phyloP scores from a whole-genome alignment of 2,797 vertebrate species.

The Gobio occitaniae region DNA sequence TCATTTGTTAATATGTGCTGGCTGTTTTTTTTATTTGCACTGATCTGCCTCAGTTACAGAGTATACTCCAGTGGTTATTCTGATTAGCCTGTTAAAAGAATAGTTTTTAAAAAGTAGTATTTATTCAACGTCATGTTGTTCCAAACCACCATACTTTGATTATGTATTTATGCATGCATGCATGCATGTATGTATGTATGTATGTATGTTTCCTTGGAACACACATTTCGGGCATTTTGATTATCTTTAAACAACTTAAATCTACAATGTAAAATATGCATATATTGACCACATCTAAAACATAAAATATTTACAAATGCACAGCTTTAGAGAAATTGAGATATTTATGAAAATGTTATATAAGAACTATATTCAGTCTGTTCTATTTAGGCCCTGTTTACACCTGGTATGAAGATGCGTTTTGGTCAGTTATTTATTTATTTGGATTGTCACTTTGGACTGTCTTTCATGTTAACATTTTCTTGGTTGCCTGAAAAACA shows the following conservation, averaged over 20 bases:
- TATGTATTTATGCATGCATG: not conserved
- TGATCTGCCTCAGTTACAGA: slow-evolving; percentile 22
- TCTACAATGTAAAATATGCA: not conserved
- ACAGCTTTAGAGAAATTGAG: not conserved
- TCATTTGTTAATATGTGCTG: slow-evolving; percentile 68
- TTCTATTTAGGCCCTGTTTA: not conserved
- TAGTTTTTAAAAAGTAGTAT: not conserved
- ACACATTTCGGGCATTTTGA: not conserved
- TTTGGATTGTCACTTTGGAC: not conserved
- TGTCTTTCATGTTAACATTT: not conserved
- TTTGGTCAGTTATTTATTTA: not conserved
- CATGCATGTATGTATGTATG: too few species aligned
- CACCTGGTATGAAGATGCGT: not conserved
- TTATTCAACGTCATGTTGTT: not conserved
- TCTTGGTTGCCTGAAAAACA: not conserved
- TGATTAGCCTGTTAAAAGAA: not conserved
- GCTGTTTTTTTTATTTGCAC: slow-evolving; percentile 58
- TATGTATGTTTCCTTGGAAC: not conserved
- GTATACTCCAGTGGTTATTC: slow-evolving; percentile 6
- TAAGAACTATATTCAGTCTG: not conserved
- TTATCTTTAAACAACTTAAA: not conserved
- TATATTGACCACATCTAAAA: not conserved
- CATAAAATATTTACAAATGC: not conserved
- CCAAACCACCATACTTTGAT: not conserved
- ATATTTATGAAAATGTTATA: not conserved